Conservation (phyloP, 2,113 vertebrate species). For the Anseranas semipalmata region DNA sequence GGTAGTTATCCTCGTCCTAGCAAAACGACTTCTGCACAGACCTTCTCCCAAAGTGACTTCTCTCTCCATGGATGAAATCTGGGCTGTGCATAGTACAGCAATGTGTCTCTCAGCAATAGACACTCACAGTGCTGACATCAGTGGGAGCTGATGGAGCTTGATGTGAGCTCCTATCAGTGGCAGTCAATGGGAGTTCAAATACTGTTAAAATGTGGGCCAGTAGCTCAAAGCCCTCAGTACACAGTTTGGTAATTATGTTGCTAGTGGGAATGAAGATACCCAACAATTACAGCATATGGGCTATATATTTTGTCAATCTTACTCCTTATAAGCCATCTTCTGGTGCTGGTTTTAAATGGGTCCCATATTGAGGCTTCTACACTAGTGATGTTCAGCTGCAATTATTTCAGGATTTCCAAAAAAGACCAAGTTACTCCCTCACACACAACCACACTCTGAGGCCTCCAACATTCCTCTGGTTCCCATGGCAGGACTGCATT, state of each 20-base stretch:
- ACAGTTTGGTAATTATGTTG: neutral
- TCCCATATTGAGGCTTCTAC: neutral
- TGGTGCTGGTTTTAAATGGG: neutral
- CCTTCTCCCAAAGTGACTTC: neutral
- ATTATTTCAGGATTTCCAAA: neutral
- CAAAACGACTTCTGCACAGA: neutral
- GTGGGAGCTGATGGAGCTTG: neutral
- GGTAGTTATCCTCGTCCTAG: neutral
- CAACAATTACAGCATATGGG: neutral
- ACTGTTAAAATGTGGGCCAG: neutral
- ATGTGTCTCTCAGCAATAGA: neutral
- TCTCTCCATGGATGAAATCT: accelerated
- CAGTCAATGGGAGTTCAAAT: neutral
- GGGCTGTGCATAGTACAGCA: too few species aligned
- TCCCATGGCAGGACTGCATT: neutral
- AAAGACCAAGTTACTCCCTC: accelerated
- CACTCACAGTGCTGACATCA: neutral
- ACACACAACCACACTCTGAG: accelerated
- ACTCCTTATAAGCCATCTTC: neutral
- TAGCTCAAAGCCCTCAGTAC: neutral
- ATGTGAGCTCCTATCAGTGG: neutral
- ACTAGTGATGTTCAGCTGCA: neutral
- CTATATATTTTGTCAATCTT: neutral
- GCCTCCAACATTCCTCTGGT: neutral
- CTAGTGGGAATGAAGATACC: neutral